A percentile compares a stretch with the other conserved stretches of the same genome.
Conservation (phyloP, 2,113 vertebrate species). For the Cnemophilus loriae region DNA sequence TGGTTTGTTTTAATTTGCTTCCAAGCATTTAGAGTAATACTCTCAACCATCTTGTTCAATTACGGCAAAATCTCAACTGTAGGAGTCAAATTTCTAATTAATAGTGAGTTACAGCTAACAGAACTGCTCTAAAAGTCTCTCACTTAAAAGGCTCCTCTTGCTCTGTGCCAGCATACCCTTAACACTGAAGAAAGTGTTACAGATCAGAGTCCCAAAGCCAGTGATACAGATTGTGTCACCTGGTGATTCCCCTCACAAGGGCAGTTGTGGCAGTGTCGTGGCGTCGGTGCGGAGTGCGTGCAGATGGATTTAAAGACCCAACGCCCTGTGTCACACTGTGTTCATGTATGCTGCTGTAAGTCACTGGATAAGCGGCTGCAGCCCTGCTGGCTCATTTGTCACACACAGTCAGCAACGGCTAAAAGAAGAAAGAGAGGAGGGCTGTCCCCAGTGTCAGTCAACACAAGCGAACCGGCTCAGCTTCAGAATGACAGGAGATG, state of each 20-base stretch:
- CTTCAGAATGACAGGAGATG: not conserved
- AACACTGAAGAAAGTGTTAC: not conserved
- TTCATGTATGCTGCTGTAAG: not conserved
- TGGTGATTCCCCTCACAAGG: not conserved
- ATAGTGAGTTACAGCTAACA: not conserved
- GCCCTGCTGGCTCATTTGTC: not conserved
- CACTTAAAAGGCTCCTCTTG: not conserved
- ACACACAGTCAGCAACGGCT: not conserved
- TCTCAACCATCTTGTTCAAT: not conserved
- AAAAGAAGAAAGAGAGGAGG: not conserved
- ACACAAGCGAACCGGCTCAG: not conserved
- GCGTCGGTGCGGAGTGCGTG: accelerated
- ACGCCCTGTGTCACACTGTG: not conserved
- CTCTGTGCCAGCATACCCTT: not conserved
- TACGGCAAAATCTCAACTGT: not conserved
- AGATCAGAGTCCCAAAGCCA: not conserved
- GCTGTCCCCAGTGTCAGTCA: not conserved
- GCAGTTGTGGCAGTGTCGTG: too few relatives aligned
- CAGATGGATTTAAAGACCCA: not conserved
- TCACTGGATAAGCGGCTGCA: not conserved
- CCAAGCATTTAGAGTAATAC: not conserved
- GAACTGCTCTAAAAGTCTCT: not conserved
- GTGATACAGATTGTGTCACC: not conserved
- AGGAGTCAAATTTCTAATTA: not conserved
- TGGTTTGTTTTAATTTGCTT: not conserved